Base-by-base conservation (phyloP, 2,113 vertebrate species). In the Fulica atra region DNA sequence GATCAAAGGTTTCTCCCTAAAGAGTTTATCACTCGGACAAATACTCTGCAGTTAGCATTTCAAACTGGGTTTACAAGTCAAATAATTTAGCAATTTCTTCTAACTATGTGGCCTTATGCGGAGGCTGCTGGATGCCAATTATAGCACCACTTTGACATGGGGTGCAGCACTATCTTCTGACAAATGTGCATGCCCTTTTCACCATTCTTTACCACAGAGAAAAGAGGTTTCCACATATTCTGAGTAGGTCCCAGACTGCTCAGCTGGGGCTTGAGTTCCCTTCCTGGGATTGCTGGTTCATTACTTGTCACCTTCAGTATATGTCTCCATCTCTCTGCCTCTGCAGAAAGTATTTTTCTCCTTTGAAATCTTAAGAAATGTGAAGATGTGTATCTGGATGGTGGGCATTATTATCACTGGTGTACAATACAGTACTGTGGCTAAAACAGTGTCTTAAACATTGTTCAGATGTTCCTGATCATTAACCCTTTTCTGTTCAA, bases 31-130 rank as follows among this genome's bases (percentile, higher is more conserved):
- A 92, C 96, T 96, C 96, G 73, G 95, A 96, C 93, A 96, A 97
- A 96, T 93, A 96, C 93, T 91, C 95, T 79, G 79, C 93, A 95
- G 96, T 97, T 97, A 96, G 92, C 96, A 97, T 96, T 96, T 97
- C 96, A 95, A 97, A 96, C 88, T 94, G 80, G 53, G 89, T 92
- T 96, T 95, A 95, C 91, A 97, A 95, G 93, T 95, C 87, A 93
- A 96, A 97, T 95, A 94, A 94, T 96, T 95, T 88, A 96, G 94
- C 91, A 94, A 95, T 97, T 97, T 97, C 96, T 96, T 92, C 89
- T 91, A 91, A 91, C 87, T 88, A 76, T 86, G 92, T 96, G 89
- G 87, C 53, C 81, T 95, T 95, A 93, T 79, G 90, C 16, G 2
- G 92, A 82, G 88, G 40, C 92, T 96, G 95, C 88, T 94, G 95